Evolutionary conservation across 2,888 invertebrate genomes (phyloP).

Genomic region (Pseudoips prasinana): DNA sequence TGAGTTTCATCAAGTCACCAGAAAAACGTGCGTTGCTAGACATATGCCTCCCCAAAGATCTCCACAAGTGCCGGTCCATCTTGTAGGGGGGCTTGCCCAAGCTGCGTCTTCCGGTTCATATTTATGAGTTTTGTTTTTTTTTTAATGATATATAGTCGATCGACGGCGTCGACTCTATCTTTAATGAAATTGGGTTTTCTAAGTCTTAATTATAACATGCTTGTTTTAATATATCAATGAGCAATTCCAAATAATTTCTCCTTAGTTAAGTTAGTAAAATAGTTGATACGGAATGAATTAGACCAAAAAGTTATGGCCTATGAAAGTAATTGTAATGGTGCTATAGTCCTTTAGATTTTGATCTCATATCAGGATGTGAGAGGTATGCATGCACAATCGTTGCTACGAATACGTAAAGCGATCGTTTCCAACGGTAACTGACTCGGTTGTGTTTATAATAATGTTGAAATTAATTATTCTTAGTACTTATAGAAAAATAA

Average conservation of each 20-base stretch:
- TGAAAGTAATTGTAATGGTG: constrained; percentile 78
- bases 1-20: too few species aligned
- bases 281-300: constrained; percentile 48
- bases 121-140: too few species aligned
- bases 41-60: too few species aligned
- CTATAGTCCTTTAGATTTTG: constrained; percentile 76
- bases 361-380: constrained; percentile 76
- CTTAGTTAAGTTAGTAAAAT: constrained; percentile 20
- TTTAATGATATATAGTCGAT: too few species aligned
- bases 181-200: too few species aligned
- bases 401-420: constrained; percentile 36
- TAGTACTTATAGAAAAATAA: constrained; percentile 78
- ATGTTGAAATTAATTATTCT: constrained; percentile 69
- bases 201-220: too few species aligned
- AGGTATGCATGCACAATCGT: constrained; percentile 53
- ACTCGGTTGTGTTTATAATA: constrained; percentile 73
- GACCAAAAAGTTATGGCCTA: constrained; percentile 79
- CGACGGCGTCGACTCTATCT: too few species aligned
- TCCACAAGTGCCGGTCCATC: too few species aligned
- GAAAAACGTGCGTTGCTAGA: too few species aligned
- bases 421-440: constrained; percentile 59
- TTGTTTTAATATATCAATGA: too few species aligned
- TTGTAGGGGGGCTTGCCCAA: too few species aligned
- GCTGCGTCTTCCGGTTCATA: too few species aligned
- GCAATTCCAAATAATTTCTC: constrained; percentile 20